Evolutionary conservation across 2,113 vertebrate species (phyloP), one percentile per base, ranked within the genome.

Genomic region (Hemichromis elongatus): DNA sequence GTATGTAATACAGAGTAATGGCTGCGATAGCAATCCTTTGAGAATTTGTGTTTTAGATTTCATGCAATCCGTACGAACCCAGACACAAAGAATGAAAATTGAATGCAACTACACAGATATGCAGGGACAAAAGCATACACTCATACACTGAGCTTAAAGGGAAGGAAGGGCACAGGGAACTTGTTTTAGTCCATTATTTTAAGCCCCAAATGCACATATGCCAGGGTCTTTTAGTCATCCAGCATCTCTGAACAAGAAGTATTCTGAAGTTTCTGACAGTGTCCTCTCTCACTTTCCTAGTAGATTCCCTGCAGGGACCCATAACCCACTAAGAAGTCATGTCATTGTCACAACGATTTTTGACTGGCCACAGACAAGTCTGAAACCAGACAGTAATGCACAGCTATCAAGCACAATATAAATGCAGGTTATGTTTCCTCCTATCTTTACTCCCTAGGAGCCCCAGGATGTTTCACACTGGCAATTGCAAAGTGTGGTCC

Each of bases 331-430:
- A 28, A 80, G 77, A 90, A 70, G 55, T 40, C 24, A 50, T 88
- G 84, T 91, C 63, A 86, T 87, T 88, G 92, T 92, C 89, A 88
- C 52, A 77, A 47, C 50, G 4, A 88, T 88, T 89, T 86, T 77
- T 70, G 56, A 82, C 83, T 59, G 81, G 82, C 78, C 40, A 18
- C 77, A 80, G 81, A 91, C 21, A 9, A 70, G 75, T 40, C 35
- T 75, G 56, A 18, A 21, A 24, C 59, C 61, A 66, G 80, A 75
- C 47, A 59, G 59, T 82, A 81, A 81, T 82, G 79, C 80, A 81
- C 47, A 42, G 28, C 54, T 86, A 28, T 81, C 68, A 75, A 40
- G 19, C 80, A 33, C 35, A 73, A 68, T 26, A 45, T 80, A 87
- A 59, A 55, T 75, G 35, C 19, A 63, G 24, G 13, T 45, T 81